A percentile compares a stretch with the other conserved stretches of the same genome.
Conservation (phyloP, 1,140 invertebrate species). For the Tetragnatha versicolor region DNA sequence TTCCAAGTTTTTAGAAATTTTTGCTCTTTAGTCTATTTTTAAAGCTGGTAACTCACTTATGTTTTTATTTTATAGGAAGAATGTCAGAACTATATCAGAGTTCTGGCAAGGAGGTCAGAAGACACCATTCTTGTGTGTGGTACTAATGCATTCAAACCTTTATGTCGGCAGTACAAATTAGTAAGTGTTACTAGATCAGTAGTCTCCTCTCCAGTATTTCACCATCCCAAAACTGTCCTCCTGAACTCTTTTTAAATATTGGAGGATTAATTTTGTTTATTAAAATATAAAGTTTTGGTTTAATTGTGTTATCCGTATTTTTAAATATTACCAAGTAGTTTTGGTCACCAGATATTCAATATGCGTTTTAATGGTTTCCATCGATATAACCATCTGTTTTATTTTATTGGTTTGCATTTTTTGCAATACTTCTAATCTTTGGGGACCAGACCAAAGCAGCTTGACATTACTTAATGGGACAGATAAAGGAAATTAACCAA, state of each 20-base stretch:
- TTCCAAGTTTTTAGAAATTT: not conserved
- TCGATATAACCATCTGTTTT: no score
- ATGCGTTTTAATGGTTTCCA: no score
- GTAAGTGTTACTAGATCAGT: slow-evolving; percentile 62
- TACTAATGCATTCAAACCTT: slow-evolving; percentile 92
- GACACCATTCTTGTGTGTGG: slow-evolving; percentile 85
- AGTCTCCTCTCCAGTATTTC: no score
- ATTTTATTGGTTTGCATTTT: no score
- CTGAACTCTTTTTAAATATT: not conserved
- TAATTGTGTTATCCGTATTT: no score
- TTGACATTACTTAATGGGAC: no score
- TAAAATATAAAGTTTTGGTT: no score
- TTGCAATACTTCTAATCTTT: no score
- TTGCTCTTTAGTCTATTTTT: not conserved
- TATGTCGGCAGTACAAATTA: slow-evolving; percentile 85
- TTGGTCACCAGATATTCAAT: no score
- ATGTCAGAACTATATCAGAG: slow-evolving; percentile 96
- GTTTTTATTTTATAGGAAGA: slow-evolving; percentile 66
- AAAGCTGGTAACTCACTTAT: not conserved
- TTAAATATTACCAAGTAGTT: no score
- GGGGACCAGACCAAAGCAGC: no score
- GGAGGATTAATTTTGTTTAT: not conserved
- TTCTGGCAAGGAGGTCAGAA: slow-evolving; percentile 74
- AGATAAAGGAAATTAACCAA: no score
- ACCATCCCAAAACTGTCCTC: not conserved